Percentiles rank a stretch among this genome's conserved stretches.
phyloP scores from a whole-genome alignment of 53 echinoderm and acorn worm genomes.

The Patiria pectinifera region DNA sequence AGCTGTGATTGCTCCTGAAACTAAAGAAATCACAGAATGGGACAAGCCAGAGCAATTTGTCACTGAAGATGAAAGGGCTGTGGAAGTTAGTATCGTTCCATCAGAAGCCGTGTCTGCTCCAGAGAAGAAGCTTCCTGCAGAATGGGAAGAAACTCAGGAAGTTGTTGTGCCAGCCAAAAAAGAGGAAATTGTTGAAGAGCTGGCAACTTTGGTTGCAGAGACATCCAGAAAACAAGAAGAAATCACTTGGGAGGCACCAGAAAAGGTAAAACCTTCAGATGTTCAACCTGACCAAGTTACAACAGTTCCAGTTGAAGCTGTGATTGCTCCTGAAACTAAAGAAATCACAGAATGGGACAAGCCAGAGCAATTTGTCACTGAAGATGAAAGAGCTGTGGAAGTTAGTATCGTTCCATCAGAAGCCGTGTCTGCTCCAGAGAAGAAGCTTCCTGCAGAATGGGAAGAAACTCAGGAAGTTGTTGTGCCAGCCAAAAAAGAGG shows the following conservation, averaged over 20 bases:
- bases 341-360: slow-evolving; percentile 41
- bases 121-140: slow-evolving; percentile 63
- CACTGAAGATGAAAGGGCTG: background rate
- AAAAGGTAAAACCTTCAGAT: slow-evolving; percentile 29
- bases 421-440: slow-evolving; percentile 54
- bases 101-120: slow-evolving; percentile 52
- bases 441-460: slow-evolving; percentile 60
- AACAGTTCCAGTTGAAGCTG: slow-evolving; percentile 49
- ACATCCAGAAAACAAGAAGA: slow-evolving; percentile 52
- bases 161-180: slow-evolving; percentile 8
- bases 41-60: slow-evolving; percentile 56
- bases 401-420: slow-evolving; percentile 38
- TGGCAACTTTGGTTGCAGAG: slow-evolving; percentile 35
- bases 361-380: slow-evolving; percentile 49
- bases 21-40: slow-evolving; percentile 35
- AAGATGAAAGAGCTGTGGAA: background rate
- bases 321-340: slow-evolving; percentile 52
- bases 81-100: slow-evolving; percentile 21
- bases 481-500: slow-evolving; percentile 43
- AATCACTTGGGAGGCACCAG: slow-evolving; percentile 44
- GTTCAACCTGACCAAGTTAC: slow-evolving; percentile 24
- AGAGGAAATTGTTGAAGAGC: slow-evolving; percentile 47
- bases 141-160: slow-evolving; percentile 38
- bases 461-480: slow-evolving; percentile 48
- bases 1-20: slow-evolving; percentile 62